Evolutionary conservation across 2,888 invertebrate species (phyloP), one percentile per base, ranked within the genome.

Genomic region (Marasmarcha lunaedactyla): DNA sequence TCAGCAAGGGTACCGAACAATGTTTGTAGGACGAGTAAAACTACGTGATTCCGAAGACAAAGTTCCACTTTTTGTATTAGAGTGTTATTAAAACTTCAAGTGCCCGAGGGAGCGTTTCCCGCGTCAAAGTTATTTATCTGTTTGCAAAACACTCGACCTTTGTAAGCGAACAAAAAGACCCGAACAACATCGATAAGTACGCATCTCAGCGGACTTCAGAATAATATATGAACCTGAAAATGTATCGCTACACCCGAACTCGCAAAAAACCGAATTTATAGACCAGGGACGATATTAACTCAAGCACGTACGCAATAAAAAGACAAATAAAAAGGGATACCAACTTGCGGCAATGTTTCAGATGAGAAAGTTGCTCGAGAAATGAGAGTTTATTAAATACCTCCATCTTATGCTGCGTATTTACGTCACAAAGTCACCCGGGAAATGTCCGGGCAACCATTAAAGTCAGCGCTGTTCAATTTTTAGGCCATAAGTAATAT

Each of bases 281-380:
- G 30, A 4, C 30, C 6, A 4, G 11, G 10, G 30, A 30, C 11
- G 10, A 30, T 30, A 30, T 30, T 30, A 30, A 30, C 30, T 30
- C 30, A n/a, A 30, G 30, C 30, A 30, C 30, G 30, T 30, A 30
- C 30, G 30, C n/a, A 30, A 30, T 30, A 30, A 30, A 30, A 30
- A 30, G 30, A 30, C 30, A 30, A 30, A 30, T 30, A 30, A 30
- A 20, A 30, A 30, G 30, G 30, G 30, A 30, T 30, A 2, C 30
- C n/a, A 10, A 11, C 11, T n/a, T n/a, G 30, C 30, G n/a, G n/a
- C 30, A n/a, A 30, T 30, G n/a, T 30, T 30, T 30, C 30, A 30
- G 10, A 30, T 30, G 11, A 30, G 30, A 30, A 30, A 7, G 30
- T 30, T 30, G 3, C 2, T 11, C 3, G 30, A 4, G n/a, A 30